These are phyloP conservation scores for Sipha maydis DNA, from an alignment of 2,888 invertebrate species.

Conservation along the genomic window DNA sequence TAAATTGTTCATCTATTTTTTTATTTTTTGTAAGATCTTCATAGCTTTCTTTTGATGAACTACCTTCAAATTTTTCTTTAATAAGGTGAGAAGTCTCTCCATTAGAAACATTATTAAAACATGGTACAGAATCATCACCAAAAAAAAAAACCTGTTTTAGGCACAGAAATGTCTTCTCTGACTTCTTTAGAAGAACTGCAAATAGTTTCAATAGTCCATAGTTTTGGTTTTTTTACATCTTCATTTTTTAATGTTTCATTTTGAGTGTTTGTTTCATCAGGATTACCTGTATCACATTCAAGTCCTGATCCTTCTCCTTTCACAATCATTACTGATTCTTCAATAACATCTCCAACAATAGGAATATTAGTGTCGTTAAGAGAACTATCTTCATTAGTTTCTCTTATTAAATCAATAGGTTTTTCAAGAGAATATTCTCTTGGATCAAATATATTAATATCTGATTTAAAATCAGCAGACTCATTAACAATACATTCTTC, in stretches of 20 bases:
- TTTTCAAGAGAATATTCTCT: conserved; percentile 11
- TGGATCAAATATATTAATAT: conserved; percentile 7
- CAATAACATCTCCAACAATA: conserved; percentile 76
- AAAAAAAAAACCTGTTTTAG: conserved; percentile 49
- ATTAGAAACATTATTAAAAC: conserved; percentile 48
- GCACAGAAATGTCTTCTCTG: conserved; percentile 54
- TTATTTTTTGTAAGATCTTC: neutral
- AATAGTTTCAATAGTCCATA: conserved; percentile 66
- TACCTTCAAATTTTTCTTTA: neutral
- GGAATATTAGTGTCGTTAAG: conserved; percentile 67
- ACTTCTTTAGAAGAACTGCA: conserved; percentile 63
- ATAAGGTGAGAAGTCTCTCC: neutral
- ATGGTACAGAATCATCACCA: conserved; percentile 56
- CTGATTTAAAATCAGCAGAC: neutral
- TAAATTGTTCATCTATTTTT: neutral
- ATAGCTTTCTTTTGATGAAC: neutral
- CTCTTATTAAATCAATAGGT: conserved; percentile 67
- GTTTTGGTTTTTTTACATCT: conserved; percentile 64
- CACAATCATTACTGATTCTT: conserved; percentile 78
- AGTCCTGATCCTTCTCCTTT: conserved; percentile 78
- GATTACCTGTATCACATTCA: conserved; percentile 81
- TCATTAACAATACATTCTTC: conserved; percentile 22
- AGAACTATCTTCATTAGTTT: conserved; percentile 76
- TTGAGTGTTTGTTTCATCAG: conserved; percentile 66
- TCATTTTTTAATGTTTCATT: conserved; percentile 57